phyloP scores from a whole-genome alignment of 2,113 vertebrate genomes.

The Emydura subglobosa region DNA sequence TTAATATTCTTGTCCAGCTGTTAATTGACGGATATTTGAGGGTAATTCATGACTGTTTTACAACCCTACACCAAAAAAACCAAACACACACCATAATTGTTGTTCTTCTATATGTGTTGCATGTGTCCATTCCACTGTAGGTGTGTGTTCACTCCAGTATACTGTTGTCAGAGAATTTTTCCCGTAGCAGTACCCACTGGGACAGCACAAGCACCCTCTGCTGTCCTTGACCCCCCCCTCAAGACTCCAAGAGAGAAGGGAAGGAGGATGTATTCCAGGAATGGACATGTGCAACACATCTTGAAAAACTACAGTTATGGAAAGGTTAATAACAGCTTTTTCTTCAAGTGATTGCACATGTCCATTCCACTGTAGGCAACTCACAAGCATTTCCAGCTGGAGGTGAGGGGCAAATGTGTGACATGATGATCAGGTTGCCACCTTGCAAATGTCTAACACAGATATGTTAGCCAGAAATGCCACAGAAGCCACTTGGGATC shows the following conservation, averaged over 20 bases:
- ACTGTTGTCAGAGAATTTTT: not conserved
- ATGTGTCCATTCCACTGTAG: not conserved
- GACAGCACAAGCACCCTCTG: not conserved
- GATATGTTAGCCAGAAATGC: too few relatives aligned
- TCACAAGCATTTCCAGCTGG: not conserved
- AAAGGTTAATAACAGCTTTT: too few relatives aligned
- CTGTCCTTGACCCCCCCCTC: not conserved
- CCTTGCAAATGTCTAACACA: too few relatives aligned
- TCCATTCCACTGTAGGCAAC: not conserved
- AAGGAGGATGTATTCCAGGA: not conserved
- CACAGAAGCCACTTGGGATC: too few relatives aligned
- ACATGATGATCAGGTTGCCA: too few relatives aligned
- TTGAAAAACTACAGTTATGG: too few relatives aligned
- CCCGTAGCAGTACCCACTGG: not conserved
- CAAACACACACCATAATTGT: too few relatives aligned
- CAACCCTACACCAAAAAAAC: too few relatives aligned
- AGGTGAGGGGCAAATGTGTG: not conserved
- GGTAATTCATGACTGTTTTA: conserved; percentile 6
- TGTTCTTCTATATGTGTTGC: too few relatives aligned
- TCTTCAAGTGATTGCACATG: too few relatives aligned
- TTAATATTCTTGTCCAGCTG: not conserved
- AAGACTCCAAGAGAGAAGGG: not conserved
- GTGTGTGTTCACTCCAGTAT: not conserved
- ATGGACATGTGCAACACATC: not conserved
- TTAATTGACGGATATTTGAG: not conserved